Evolutionary conservation across 2,888 invertebrate species (phyloP).

Genomic region (Hoplodrina ambigua): DNA sequence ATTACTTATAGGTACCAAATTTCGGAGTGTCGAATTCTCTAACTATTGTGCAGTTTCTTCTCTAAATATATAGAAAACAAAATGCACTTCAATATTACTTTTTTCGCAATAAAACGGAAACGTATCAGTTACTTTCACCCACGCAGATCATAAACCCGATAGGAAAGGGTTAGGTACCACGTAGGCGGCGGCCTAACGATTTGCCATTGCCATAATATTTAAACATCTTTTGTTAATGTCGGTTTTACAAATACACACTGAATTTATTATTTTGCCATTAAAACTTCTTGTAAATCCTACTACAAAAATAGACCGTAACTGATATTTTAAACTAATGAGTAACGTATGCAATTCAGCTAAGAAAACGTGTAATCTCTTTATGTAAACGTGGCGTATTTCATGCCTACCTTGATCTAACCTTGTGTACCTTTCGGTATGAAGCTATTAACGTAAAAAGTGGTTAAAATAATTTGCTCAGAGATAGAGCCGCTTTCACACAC

Average conservation of each 20-base stretch:
- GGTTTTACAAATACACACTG: conserved; percentile 3
- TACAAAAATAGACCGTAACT: neutral
- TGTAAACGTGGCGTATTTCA: neutral
- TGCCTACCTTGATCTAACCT: conserved; percentile 18
- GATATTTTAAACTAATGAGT: neutral
- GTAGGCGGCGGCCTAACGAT: conserved; percentile 49
- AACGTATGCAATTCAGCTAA: neutral
- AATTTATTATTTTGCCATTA: conserved; percentile 11
- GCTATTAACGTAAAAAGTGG: neutral
- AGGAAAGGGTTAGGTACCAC: conserved; percentile 51
- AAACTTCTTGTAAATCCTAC: neutral
- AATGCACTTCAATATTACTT: conserved; percentile 18
- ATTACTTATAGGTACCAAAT: neutral
- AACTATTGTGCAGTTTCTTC: neutral
- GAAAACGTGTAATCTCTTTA: conserved; percentile 1
- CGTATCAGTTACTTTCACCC: conserved; percentile 45
- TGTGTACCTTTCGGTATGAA: neutral
- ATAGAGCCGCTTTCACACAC: neutral
- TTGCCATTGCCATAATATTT: conserved; percentile 36
- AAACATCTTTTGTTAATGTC: conserved; percentile 30
- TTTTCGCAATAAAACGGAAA: conserved; percentile 26
- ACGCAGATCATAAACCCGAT: conserved; percentile 50
- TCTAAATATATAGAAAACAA: neutral
- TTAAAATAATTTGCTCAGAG: neutral
- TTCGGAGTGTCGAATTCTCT: conserved; percentile 12